Evolutionary conservation across 1,140 invertebrate species (phyloP).

Genomic region (Drosophila guanche): DNA sequence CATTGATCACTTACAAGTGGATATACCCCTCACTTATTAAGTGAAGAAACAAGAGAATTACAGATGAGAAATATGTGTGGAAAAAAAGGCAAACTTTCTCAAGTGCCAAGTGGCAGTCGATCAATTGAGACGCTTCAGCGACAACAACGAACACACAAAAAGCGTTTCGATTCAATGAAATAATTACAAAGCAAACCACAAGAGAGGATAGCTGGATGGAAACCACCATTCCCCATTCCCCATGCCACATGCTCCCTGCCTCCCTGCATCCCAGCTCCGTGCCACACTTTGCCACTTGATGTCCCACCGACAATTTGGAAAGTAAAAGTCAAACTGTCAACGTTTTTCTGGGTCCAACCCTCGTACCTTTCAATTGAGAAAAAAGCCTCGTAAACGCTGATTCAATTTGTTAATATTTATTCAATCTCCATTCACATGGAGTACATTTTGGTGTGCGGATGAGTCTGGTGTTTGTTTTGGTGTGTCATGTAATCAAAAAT

Average conservation of each 20-base stretch:
- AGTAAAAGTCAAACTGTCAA: slow-evolving; percentile 76
- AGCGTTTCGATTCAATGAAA: slow-evolving; percentile 71
- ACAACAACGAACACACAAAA: not conserved
- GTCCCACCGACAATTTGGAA: slow-evolving; percentile 62
- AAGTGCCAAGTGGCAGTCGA: slow-evolving; percentile 65
- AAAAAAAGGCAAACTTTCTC: slow-evolving; percentile 60
- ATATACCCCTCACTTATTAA: slow-evolving; percentile 38
- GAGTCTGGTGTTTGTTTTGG: slow-evolving; percentile 34
- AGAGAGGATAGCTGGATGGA: slow-evolving; percentile 38
- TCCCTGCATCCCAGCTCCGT: not conserved
- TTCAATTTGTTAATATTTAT: slow-evolving; percentile 36
- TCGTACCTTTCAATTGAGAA: slow-evolving; percentile 35
- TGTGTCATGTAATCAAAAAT: slow-evolving; percentile 73
- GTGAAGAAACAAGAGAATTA: slow-evolving; percentile 16
- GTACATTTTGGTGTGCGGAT: not conserved
- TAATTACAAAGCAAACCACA: slow-evolving; percentile 67
- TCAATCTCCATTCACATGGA: slow-evolving; percentile 10
- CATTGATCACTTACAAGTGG: slow-evolving; percentile 59
- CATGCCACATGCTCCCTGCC: not conserved
- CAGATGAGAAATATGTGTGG: slow-evolving; percentile 34
- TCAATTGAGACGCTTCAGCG: slow-evolving; percentile 64
- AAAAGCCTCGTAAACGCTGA: slow-evolving; percentile 11
- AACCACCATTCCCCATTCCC: slow-evolving; percentile 7
- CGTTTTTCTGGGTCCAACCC: slow-evolving; percentile 41
- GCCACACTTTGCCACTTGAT: slow-evolving; percentile 38